Evolutionary conservation across 2,888 invertebrate species (phyloP).

Genomic region (Drosophila tanythrix): DNA sequence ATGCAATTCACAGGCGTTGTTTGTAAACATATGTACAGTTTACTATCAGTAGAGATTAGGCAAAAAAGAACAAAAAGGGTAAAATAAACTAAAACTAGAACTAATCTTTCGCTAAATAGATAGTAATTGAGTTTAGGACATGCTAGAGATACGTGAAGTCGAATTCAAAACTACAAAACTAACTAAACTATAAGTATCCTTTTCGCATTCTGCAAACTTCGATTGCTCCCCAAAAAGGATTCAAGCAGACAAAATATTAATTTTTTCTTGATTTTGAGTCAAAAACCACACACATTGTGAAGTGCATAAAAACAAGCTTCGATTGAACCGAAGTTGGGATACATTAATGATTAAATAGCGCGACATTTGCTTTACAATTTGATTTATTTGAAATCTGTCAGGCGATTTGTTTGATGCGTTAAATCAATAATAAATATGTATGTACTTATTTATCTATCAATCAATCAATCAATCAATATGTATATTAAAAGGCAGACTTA

Average conservation of each 20-base stretch:
- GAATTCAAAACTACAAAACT: slow-evolving; percentile 26
- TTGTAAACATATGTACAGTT: slow-evolving; percentile 8
- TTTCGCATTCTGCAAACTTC: background rate
- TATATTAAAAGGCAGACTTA: slow-evolving; percentile 77
- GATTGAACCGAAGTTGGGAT: slow-evolving; percentile 37
- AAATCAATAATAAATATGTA: slow-evolving; percentile 70
- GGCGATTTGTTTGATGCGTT: slow-evolving; percentile 44
- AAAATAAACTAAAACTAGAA: slow-evolving; percentile 31
- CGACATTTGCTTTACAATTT: slow-evolving; percentile 12
- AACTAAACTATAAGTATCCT: slow-evolving; percentile 8
- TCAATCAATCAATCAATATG: slow-evolving; percentile 49
- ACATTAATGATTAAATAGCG: slow-evolving; percentile 37
- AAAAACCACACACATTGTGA: slow-evolving; percentile 36
- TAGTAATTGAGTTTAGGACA: slow-evolving; percentile 42
- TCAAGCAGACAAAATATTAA: background rate
- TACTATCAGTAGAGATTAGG: slow-evolving; percentile 9
- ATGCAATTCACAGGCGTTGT: slow-evolving; percentile 54
- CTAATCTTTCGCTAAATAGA: slow-evolving; percentile 37
- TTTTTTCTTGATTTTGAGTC: background rate
- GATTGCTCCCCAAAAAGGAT: background rate
- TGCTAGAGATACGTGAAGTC: slow-evolving; percentile 68
- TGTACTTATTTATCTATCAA: slow-evolving; percentile 18
- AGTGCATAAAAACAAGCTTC: slow-evolving; percentile 59
- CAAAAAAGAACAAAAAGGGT: background rate
- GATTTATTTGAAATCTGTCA: background rate